phyloP scores from a whole-genome alignment of 2,113 vertebrate genomes.

The Anolis carolinensis region DNA sequence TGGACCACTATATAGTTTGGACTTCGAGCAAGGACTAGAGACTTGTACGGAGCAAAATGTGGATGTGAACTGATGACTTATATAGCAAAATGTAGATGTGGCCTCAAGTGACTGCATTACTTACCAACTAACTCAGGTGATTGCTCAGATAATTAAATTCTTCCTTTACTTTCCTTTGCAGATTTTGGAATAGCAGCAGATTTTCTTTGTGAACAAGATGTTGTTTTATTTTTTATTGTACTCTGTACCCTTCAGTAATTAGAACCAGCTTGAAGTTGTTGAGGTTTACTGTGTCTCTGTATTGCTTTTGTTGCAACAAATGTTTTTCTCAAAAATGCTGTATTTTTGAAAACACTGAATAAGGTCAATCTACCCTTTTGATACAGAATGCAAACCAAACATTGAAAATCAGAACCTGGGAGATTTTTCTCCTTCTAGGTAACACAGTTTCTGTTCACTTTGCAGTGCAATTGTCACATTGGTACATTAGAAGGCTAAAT shows the following conservation, averaged over 20 bases:
- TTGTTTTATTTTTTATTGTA: background rate
- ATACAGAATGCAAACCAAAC: background rate
- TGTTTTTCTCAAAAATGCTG: background rate
- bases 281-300: constrained; percentile 14
- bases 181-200: background rate
- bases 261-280: constrained; percentile 37
- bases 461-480: background rate
- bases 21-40: too few relatives aligned
- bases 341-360: background rate
- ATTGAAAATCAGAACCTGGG: background rate
- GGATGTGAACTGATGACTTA: background rate
- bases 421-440: background rate
- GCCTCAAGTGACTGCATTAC: background rate
- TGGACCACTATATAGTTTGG: too few relatives aligned
- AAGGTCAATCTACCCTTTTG: fast-evolving
- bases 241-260: background rate
- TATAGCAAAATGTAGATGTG: background rate
- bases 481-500: background rate
- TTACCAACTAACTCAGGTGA: background rate
- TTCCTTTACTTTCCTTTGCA: background rate
- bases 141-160: background rate
- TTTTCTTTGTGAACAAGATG: background rate
- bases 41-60: too few relatives aligned
- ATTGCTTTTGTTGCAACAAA: background rate
- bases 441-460: background rate